Conservation (phyloP, 2,113 vertebrate genomes). For the Laticauda colubrina region DNA sequence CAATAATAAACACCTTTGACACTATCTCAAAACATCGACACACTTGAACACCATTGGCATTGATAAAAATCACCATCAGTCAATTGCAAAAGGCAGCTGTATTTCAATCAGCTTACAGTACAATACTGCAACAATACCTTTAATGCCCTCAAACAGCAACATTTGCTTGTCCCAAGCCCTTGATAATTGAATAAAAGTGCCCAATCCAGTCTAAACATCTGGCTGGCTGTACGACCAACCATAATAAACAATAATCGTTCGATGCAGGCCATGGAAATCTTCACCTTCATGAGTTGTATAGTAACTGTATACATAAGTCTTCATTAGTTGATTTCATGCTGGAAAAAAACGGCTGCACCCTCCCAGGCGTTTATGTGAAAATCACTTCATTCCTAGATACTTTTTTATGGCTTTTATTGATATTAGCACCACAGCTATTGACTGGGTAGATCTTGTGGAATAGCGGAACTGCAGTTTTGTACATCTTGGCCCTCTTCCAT, state of each 20-base stretch:
- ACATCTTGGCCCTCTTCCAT: slow-evolving; percentile 71
- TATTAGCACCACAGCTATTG: slow-evolving; percentile 57
- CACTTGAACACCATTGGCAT: neutral
- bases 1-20: neutral
- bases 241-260: neutral
- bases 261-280: neutral
- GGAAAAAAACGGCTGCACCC: neutral
- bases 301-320: neutral
- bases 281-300: neutral
- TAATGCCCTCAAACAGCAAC: neutral
- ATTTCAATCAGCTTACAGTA: neutral
- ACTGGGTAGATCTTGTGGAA: slow-evolving; percentile 70
- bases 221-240: neutral
- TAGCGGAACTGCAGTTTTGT: slow-evolving; percentile 70
- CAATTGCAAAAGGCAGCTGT: neutral
- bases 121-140: neutral
- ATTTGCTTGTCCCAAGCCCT: neutral
- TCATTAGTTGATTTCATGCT: neutral
- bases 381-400: slow-evolving; percentile 32
- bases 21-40: neutral
- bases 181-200: neutral
- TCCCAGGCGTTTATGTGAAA: neutral
- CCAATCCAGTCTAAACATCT: neutral
- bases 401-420: neutral
- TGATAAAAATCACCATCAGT: neutral